Evolutionary conservation across 1,140 invertebrate species (phyloP).

Genomic region (Drosophila tropicalis): DNA sequence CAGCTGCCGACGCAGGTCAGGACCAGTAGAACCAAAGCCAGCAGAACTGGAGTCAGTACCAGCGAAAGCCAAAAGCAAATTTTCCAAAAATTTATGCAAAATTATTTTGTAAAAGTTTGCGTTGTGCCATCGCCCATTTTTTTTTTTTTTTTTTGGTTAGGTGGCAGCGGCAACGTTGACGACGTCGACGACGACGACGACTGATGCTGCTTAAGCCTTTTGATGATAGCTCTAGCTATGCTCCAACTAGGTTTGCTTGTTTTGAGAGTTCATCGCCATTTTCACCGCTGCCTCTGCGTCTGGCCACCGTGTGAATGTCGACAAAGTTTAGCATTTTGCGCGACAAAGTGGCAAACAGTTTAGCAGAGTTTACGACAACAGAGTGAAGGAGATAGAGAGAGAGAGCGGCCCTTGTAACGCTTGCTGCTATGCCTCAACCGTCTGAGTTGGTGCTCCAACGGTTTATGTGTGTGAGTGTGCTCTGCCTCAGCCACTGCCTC

Average conservation of each 20-base stretch:
- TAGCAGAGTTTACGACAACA: constrained; percentile 81
- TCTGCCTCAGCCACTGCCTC: constrained; percentile 3
- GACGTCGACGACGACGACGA: constrained; percentile 37
- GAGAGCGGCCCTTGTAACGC: constrained; percentile 38
- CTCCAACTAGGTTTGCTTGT: constrained; percentile 27
- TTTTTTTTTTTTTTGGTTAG: constrained; percentile 30
- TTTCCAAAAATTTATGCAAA: constrained; percentile 77
- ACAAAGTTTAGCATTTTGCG: constrained; percentile 80
- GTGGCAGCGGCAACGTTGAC: constrained; percentile 25
- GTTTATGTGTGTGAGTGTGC: constrained; percentile 34
- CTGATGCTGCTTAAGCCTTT: constrained; percentile 77
- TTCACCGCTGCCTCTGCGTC: background rate
- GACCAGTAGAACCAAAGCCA: constrained; percentile 20
- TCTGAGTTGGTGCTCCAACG: constrained; percentile 56
- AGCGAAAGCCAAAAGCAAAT: constrained; percentile 74
- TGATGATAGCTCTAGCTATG: constrained; percentile 62
- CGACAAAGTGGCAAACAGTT: constrained; percentile 81
- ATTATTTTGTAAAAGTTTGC: constrained; percentile 80
- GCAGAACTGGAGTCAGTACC: constrained; percentile 25
- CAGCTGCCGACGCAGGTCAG: constrained; percentile 60
- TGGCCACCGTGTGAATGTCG: constrained; percentile 36
- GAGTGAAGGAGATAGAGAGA: background rate
- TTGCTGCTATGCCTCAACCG: constrained; percentile 46
- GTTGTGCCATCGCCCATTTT: constrained; percentile 66
- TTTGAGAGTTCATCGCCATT: constrained; percentile 64